Evolutionary conservation across 2,888 invertebrate species (phyloP), one percentile per base, ranked within the genome.

Genomic region (Lissonota sp.): DNA sequence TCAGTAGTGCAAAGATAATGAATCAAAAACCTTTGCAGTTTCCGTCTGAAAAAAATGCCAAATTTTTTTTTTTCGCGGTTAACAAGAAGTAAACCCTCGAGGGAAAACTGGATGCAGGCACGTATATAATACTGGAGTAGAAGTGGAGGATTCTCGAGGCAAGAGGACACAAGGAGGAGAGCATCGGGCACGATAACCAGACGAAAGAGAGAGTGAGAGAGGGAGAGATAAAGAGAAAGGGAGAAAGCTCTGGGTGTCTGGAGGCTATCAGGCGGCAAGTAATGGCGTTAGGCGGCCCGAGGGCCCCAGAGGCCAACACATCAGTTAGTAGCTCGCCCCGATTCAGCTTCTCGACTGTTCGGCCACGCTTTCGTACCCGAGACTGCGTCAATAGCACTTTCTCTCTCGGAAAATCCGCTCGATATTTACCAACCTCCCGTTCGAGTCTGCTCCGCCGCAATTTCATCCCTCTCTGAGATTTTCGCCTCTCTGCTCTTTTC

Each of bases 181-280:
- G 66, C 58, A 42, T 46, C 6, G 60, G 53, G 55, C 44, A 72
- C 69, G 76, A 80, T 80, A 80, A 71, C 71, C 42, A 12, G 16
- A 44, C 57, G 51, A 51, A 5, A 40, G 46, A 14, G 26, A 60
- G 39, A 70, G 63, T 12, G 51, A 55, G 62, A 63, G 39, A 67
- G 46, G 40, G 55, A 49, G 49, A 51, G 60, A 73, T 40, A 60
- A 58, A 62, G 64, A 53, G 67, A 14, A 53, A 16, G 26, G 53
- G 51, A 44, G 73, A 53, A 64, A 79, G 71, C 67, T 80, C 63
- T 62, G 81, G 85, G 83, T 87, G 87, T 88, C 87, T 87, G 81
- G 85, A 87, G 86, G 87, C 89, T 87, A 88, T 88, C 90, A 86
- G 84, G 84, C 81, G 75, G 82, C 77, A 82, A 88, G 85, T 88